Conservation (phyloP, 2,113 vertebrate genomes). For the Meles meles region DNA sequence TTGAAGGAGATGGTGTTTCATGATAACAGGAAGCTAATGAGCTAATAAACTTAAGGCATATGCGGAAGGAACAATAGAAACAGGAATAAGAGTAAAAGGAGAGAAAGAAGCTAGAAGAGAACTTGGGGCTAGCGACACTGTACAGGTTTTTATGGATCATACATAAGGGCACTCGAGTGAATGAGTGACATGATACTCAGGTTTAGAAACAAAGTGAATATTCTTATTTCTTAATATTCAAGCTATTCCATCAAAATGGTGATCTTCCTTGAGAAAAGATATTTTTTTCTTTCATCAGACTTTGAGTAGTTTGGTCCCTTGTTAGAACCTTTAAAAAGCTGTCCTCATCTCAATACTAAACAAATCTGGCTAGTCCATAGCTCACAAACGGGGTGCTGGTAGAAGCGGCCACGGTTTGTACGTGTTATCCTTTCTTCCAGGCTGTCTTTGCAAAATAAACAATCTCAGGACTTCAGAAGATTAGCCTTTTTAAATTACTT, state of each 20-base stretch:
- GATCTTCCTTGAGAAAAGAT: neutral
- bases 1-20: neutral
- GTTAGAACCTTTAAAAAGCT: neutral
- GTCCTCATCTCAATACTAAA: neutral
- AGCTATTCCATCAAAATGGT: neutral
- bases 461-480: neutral
- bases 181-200: neutral
- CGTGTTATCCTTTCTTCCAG: neutral
- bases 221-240: neutral
- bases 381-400: neutral
- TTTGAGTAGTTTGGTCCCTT: neutral
- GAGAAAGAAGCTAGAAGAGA: neutral
- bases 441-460: neutral
- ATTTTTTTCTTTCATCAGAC: neutral
- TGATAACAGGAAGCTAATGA: neutral
- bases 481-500: neutral
- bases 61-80: neutral
- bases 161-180: too few species aligned
- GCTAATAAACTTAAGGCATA: neutral
- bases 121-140: accelerated
- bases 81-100: neutral
- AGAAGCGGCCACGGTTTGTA: neutral
- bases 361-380: neutral
- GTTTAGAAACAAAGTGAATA: neutral
- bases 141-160: neutral